These are phyloP conservation scores for Remorina albescens DNA, from an alignment of 2,797 vertebrate genomes.

Conservation along the genomic window DNA sequence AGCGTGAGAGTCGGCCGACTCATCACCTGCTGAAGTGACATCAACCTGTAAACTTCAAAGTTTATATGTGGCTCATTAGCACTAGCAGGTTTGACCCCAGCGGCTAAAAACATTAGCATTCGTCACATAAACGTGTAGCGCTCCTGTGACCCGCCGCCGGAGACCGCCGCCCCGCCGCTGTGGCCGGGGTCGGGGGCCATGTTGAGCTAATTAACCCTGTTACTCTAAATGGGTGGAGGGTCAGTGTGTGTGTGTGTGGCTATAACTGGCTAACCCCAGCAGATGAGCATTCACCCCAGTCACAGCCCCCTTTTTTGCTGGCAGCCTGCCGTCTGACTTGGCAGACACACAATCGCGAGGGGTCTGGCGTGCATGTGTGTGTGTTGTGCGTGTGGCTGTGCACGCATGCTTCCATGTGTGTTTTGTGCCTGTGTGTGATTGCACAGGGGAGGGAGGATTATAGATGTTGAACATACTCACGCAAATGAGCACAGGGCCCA, in stretches of 20 bases:
- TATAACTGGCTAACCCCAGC: conserved; percentile 75
- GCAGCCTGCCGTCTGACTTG: conserved; percentile 86
- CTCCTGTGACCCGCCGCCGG: conserved; percentile 48
- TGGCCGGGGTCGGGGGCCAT: conserved; percentile 58
- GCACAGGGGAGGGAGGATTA: conserved; percentile 81
- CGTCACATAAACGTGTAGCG: conserved; percentile 18
- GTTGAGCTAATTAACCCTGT: conserved; percentile 78
- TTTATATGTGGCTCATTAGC: conserved; percentile 57
- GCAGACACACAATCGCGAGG: conserved; percentile 81
- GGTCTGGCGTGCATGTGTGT: conserved; percentile 76
- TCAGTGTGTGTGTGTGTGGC: conserved; percentile 53
- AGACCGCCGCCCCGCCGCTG: conserved; percentile 51
- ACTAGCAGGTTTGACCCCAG: conserved; percentile 39
- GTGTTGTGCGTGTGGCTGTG: conserved; percentile 39
- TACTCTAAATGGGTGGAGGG: conserved; percentile 72
- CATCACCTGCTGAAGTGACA: neutral
- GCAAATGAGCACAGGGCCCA: conserved; percentile 81
- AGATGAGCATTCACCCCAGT: conserved; percentile 83
- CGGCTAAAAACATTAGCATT: conserved; percentile 58
- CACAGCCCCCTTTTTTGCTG: conserved; percentile 81
- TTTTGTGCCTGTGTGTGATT: conserved; percentile 68
- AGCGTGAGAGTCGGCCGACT: neutral
- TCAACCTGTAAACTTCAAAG: conserved; percentile 3
- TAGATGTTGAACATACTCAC: conserved; percentile 82
- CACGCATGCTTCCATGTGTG: conserved; percentile 46